Base-by-base conservation (phyloP, 1,140 invertebrate genomes). In the Drosophila nigromelanica region DNA sequence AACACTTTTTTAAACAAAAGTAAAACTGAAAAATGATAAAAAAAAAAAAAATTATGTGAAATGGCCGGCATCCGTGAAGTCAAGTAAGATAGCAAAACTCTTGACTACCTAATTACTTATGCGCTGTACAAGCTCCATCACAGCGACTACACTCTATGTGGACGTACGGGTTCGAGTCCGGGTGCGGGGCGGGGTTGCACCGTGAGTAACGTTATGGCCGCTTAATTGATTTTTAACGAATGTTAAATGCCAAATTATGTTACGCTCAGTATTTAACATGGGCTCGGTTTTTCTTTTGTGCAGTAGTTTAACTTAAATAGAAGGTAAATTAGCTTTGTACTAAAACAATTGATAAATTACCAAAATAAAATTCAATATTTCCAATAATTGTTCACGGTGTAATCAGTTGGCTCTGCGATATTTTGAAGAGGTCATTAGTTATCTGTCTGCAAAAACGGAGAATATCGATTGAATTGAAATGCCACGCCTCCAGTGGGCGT, bases 101-200 rank as follows among this genome's bases (percentile, higher is more conserved):
- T 70, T 43, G 37, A 64, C 51, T 64, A 64, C 27, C 52, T 71
- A 71, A 71, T 71, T 71, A 71, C 68, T 70, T 70, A 70, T 39
- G 51, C 27, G n/a, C 39, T 33, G 15, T 51, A 59, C 48, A 43
- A 40, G 35, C 40, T 35, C 18, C 35, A 15, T 18, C 2, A 37
- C 18, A 35, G 24, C 56, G 11, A 14, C 54, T 39, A 58, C 45
- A 15, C 39, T 24, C 37, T 27, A 27, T 14, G 14, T 12, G 7
- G 18, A 3, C 7, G 18, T 11, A 42, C 39, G 37, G 21, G 18
- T 18, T 37, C 30, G 3, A 21, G 18, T 48, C 18, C 21, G 14
- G 42, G 42, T 12, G 18, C 10, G 18, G 1, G 10, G 43, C 10
- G 15, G 50, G 43, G 45, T 51, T 24, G 12, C 43, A 15, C 10